phyloP scores from a whole-genome alignment of 1,140 invertebrate genomes.

The Camponotus pennsylvanicus region DNA sequence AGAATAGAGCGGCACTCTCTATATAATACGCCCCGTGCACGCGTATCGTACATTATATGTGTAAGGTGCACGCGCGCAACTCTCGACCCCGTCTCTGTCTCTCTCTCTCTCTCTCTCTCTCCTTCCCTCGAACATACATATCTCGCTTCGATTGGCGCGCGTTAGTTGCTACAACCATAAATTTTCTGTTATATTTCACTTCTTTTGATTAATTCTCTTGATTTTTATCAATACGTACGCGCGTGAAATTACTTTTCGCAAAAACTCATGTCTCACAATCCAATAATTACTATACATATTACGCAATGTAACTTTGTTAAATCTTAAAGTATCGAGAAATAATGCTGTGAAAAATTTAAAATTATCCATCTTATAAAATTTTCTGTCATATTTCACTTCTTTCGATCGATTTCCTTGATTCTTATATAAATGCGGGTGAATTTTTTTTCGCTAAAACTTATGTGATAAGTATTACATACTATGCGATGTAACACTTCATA shows the following conservation, averaged over 20 bases:
- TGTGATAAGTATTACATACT: background rate
- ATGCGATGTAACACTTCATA: background rate
- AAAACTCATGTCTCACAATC: background rate
- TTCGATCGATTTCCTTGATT: no score
- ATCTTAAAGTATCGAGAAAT: background rate
- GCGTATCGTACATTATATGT: background rate
- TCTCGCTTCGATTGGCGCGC: conserved; percentile 7
- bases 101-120: conserved; percentile 2
- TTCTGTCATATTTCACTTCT: no score
- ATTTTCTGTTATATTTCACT: conserved; percentile 56
- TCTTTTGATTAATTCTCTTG: conserved; percentile 22
- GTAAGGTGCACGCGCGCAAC: conserved; percentile 22
- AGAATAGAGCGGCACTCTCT: conserved; percentile 55
- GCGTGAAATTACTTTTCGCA: background rate
- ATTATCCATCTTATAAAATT: background rate
- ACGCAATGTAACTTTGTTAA: background rate
- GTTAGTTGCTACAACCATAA: conserved; percentile 25
- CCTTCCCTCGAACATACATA: background rate
- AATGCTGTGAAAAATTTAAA: background rate
- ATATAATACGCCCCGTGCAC: conserved; percentile 3
- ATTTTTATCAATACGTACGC: background rate
- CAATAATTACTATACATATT: background rate
- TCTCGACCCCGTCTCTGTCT: conserved; percentile 30
- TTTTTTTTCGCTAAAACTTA: background rate
- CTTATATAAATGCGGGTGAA: background rate